These are phyloP conservation scores for Zoanthus sociatus DNA, from an alignment of 92 coral and sea anemone genomes.

Conservation along the genomic window DNA sequence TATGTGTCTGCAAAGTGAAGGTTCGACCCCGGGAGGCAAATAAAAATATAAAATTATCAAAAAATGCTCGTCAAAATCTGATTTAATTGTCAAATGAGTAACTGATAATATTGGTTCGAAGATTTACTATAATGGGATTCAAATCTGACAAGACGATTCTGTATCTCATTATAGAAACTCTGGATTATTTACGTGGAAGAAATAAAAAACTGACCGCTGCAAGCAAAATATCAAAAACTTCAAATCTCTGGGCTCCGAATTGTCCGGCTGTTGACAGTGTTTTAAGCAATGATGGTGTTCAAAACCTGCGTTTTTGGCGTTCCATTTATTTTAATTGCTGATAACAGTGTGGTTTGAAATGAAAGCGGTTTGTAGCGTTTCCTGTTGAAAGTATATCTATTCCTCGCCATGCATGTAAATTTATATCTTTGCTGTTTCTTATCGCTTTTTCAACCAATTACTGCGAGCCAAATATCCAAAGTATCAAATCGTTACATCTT, in stretches of 20 bases:
- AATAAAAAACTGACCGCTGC: background rate
- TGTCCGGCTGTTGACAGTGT: background rate
- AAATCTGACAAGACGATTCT: background rate
- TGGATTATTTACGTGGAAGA: no score
- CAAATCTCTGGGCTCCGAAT: slow-evolving; percentile 9
- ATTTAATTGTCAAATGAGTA: background rate
- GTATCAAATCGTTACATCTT: background rate
- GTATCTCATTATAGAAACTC: background rate
- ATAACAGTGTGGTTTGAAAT: background rate
- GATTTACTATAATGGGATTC: background rate
- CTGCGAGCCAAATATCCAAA: background rate
- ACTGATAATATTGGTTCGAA: background rate
- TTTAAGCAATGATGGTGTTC: background rate
- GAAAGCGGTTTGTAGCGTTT: slow-evolving; percentile 8
- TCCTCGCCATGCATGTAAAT: background rate
- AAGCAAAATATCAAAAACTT: background rate
- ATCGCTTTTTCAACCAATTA: background rate
- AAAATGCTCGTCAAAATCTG: background rate
- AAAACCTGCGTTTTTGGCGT: background rate
- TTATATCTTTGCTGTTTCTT: background rate
- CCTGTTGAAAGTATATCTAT: slow-evolving; percentile 24
- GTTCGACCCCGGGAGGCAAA: background rate
- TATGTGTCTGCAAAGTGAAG: background rate
- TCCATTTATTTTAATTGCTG: background rate
- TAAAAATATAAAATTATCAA: background rate